A percentile compares a stretch with the other conserved stretches of the same genome.
phyloP scores from a whole-genome alignment of 2,113 vertebrate genomes.

The Chionomys nivalis region DNA sequence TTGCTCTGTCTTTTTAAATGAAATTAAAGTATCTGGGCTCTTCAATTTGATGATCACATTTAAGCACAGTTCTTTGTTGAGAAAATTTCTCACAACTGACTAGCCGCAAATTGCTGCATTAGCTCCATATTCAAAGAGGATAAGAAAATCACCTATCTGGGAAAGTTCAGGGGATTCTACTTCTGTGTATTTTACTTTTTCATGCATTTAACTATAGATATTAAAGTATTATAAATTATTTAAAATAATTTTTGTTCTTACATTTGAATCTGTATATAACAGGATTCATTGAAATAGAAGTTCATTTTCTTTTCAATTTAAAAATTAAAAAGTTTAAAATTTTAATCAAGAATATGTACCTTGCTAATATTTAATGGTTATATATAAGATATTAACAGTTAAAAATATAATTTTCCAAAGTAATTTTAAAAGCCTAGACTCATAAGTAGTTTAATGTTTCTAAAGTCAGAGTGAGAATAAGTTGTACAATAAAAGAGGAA shows the following conservation, averaged over 20 bases:
- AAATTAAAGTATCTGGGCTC: background rate
- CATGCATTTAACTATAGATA: background rate
- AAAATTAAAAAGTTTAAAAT: background rate
- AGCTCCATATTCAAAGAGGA: background rate
- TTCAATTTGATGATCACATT: background rate
- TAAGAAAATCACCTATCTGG: constrained; percentile 22
- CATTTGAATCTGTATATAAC: background rate
- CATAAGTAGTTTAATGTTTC: background rate
- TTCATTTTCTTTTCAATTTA: background rate
- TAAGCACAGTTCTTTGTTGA: constrained; percentile 15
- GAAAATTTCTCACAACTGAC: constrained; percentile 33
- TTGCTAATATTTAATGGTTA: background rate
- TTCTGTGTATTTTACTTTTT: constrained; percentile 13
- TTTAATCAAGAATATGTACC: constrained; percentile 5
- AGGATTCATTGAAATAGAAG: background rate
- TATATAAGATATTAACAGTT: constrained; percentile 3
- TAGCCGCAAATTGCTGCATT: background rate
- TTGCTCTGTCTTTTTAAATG: constrained; percentile 15
- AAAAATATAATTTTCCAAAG: background rate
- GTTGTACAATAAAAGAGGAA: background rate
- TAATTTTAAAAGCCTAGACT: constrained; percentile 21
- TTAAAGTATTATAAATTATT: background rate
- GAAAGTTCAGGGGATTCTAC: constrained; percentile 11
- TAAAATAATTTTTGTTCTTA: background rate
- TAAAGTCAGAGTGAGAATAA: constrained; percentile 7